These are phyloP conservation scores for Chrysemys picta DNA, from an alignment of 2,113 vertebrate genomes.

Conservation along the genomic window DNA sequence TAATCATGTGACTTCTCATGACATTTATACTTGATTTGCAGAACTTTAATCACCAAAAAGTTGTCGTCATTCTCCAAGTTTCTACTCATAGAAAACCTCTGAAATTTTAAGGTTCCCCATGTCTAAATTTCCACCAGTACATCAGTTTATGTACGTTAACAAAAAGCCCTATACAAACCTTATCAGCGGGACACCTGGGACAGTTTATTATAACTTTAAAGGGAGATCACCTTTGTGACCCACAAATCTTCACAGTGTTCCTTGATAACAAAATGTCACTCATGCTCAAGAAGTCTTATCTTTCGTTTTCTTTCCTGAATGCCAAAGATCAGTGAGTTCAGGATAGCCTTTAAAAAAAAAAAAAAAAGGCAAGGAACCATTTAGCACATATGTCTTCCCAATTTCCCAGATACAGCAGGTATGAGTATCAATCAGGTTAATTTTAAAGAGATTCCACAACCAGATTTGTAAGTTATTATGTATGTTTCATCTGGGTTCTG, in stretches of 20 bases:
- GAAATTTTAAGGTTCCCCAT: neutral
- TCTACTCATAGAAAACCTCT: neutral
- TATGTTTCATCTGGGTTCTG: neutral
- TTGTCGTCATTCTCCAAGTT: neutral
- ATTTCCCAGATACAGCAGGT: neutral
- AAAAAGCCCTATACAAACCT: neutral
- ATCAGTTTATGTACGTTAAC: neutral
- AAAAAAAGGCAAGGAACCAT: neutral
- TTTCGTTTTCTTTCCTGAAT: neutral
- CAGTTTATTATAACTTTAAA: neutral
- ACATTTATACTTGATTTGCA: neutral
- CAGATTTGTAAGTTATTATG: neutral
- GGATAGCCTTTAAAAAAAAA: neutral
- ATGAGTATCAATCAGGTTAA: neutral
- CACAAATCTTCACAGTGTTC: neutral
- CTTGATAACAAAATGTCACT: neutral
- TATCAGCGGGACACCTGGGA: neutral
- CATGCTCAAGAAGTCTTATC: neutral
- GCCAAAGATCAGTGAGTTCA: neutral
- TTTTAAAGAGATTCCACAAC: neutral
- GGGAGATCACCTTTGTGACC: neutral
- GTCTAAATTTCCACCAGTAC: neutral
- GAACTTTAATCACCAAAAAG: neutral
- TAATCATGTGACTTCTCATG: neutral
- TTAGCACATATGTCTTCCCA: neutral